These are phyloP conservation scores for Mus musculus DNA, from an alignment of 2,113 vertebrate species.

Conservation along the genomic window GRCm39 chrX:70708501-70709000, in stretches of 20 bases:
- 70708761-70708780: background rate
- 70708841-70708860: background rate
- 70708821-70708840: background rate
- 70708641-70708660: background rate
- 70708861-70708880: background rate
- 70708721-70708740: background rate
- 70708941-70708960: background rate
- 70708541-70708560: background rate
- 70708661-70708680: accelerated
- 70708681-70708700: background rate
- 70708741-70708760: background rate
- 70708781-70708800: background rate
- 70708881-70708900: background rate
- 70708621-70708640: background rate
- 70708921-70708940: background rate
- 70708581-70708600: background rate
- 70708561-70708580: background rate
- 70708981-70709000: conserved; percentile 31
- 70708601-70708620: accelerated
- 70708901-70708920: background rate
- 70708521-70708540: background rate
- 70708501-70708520: accelerated
- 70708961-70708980: background rate
- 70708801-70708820: conserved; percentile 33
- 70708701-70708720: background rate